Evolutionary conservation across 2,888 invertebrate genomes (phyloP).

Genomic region (Cactoblastis cactorum): DNA sequence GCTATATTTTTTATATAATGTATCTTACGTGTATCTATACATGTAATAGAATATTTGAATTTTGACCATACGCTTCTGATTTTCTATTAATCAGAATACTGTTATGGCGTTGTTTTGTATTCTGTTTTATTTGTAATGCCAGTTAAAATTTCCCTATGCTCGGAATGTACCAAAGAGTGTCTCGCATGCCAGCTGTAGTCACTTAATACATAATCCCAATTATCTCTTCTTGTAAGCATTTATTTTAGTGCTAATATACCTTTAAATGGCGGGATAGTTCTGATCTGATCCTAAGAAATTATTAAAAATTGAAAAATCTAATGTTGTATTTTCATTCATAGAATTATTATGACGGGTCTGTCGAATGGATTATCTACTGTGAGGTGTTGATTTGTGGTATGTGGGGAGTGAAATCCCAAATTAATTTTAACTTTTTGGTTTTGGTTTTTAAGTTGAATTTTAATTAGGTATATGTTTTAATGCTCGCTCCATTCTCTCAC

Average conservation of each 20-base stretch:
- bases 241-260: slow-evolving; percentile 23
- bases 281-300: slow-evolving; percentile 25
- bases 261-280: slow-evolving; percentile 23
- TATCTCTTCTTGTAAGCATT: slow-evolving; percentile 19
- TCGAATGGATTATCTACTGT: too few relatives aligned
- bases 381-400: too few relatives aligned
- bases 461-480: too few relatives aligned
- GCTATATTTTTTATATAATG: slow-evolving; percentile 25
- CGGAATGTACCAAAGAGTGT: slow-evolving; percentile 18
- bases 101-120: slow-evolving; percentile 17
- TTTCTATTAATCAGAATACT: slow-evolving; percentile 14
- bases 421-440: too few relatives aligned
- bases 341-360: not conserved
- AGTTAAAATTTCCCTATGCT: slow-evolving; percentile 8
- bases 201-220: slow-evolving; percentile 1
- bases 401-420: too few relatives aligned
- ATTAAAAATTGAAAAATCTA: slow-evolving; percentile 23
- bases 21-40: slow-evolving; percentile 18
- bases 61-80: slow-evolving; percentile 15
- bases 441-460: too few relatives aligned
- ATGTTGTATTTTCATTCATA: slow-evolving; percentile 20
- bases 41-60: slow-evolving; percentile 14
- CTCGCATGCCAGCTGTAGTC: slow-evolving; percentile 9
- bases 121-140: slow-evolving; percentile 13
- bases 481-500: too few relatives aligned